Percentiles rank a stretch among this genome's conserved stretches.
These are phyloP conservation scores for Drosophila bocki DNA, from an alignment of 1,140 invertebrate species.

Conservation along the genomic window DNA sequence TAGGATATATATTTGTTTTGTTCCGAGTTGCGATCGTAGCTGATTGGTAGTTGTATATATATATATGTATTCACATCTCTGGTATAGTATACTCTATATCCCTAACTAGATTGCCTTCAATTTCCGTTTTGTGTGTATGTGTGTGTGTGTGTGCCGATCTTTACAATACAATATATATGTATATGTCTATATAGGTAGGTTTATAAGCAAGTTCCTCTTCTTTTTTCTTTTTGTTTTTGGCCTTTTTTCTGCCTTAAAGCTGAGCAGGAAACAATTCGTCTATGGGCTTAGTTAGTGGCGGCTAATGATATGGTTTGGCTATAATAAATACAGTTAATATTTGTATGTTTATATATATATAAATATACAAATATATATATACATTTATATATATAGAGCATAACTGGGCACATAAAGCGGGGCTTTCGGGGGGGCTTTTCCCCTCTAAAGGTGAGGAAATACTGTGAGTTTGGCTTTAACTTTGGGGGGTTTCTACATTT, in stretches of 20 bases:
- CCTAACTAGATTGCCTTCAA: constrained; percentile 84
- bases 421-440: background rate
- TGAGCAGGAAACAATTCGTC: constrained; percentile 58
- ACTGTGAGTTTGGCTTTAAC: constrained; percentile 2
- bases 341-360: constrained; percentile 2
- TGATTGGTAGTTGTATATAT: background rate
- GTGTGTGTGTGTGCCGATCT: constrained; percentile 54
- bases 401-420: constrained; percentile 3
- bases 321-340: constrained; percentile 35
- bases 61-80: constrained; percentile 17
- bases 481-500: background rate
- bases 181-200: constrained; percentile 36
- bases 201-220: constrained; percentile 35
- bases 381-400: constrained; percentile 11
- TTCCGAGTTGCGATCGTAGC: constrained; percentile 3
- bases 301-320: constrained; percentile 71
- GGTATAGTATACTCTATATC: constrained; percentile 54
- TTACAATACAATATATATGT: constrained; percentile 17
- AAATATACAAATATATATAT: background rate
- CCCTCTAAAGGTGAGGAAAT: background rate
- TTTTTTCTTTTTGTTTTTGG: constrained; percentile 1
- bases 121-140: constrained; percentile 48
- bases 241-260: constrained; percentile 46
- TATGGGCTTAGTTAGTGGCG: constrained; percentile 40
- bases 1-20: constrained; percentile 20